Evolutionary conservation across 2,888 invertebrate species (phyloP).

Genomic region (Tiliacea citrago): DNA sequence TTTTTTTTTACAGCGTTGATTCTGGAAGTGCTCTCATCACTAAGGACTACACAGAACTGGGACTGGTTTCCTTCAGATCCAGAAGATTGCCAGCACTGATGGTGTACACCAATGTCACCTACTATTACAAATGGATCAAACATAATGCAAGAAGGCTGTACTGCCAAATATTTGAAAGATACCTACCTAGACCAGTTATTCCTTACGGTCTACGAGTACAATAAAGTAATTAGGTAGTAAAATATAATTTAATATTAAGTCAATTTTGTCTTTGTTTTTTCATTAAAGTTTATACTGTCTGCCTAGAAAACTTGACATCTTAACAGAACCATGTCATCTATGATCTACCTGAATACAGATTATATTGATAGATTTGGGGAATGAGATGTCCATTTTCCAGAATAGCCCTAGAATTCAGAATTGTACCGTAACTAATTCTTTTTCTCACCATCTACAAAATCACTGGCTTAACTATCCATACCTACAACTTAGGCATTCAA

Average conservation of each 20-base stretch:
- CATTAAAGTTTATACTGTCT: background rate
- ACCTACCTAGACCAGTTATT: background rate
- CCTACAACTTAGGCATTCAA: too few relatives aligned
- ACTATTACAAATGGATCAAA: constrained; percentile 36
- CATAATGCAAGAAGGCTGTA: constrained; percentile 11
- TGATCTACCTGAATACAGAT: background rate
- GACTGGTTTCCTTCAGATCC: constrained; percentile 74
- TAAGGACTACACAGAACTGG: constrained; percentile 66
- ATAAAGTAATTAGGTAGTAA: background rate
- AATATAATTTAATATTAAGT: too few relatives aligned
- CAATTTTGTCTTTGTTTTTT: background rate
- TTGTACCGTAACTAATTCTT: background rate
- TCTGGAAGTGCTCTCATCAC: constrained; percentile 76
- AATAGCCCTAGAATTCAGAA: background rate
- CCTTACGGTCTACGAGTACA: too few relatives aligned
- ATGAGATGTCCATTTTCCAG: background rate
- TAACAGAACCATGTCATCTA: background rate
- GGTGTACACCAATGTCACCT: constrained; percentile 76
- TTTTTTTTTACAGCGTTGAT: constrained; percentile 74
- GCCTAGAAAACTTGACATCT: background rate
- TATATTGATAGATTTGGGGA: background rate
- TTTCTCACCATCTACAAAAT: background rate
- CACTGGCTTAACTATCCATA: background rate
- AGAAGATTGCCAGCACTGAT: constrained; percentile 63
- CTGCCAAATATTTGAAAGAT: constrained; percentile 9